Evolutionary conservation across 1,140 invertebrate genomes (phyloP), one percentile per base, ranked within the genome.

Genomic region (Scaptomyza hsui): DNA sequence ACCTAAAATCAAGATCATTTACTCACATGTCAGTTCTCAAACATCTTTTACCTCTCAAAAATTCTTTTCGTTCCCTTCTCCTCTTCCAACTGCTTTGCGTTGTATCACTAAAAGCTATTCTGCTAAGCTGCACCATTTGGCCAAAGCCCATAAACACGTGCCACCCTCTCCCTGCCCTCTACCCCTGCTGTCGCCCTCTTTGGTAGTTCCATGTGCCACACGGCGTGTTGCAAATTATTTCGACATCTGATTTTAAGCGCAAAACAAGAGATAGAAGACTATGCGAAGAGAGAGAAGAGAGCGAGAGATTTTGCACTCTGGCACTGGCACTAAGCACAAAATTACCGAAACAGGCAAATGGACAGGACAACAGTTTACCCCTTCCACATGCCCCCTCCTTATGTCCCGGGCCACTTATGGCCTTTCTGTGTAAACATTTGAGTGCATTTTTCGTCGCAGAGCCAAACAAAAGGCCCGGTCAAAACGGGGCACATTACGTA

Each of bases 221-320:
- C 82, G 78, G 80, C 82, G 81, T 88, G 82, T 85, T 88, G 82
- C 82, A 88, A 88, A 88, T 82, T 88, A 88, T 88, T 88, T 88
- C 83, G 82, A 88, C 82, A 88, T 89, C 83, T 88, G 82, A 88
- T 88, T 88, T 88, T 88, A 88, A 88, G 83, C 82, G 82, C 83
- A 88, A 89, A 88, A 88, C 82, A 88, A 82, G 82, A 89, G 82
- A 88, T 75, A 72, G 72, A 53, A 47, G 39, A 53, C 10, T 12
- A 29, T n/a, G 60, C 29, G 16, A 13, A 45, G 45, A n/a, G 18
- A 19, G 57, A 44, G 35, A 2, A 16, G 32, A 52, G 51, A 55
- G 51, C 59, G 60, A 67, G 77, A 81, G 75, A 71, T 78, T 63
- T 48, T 75, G 26, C 26, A 29, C 26, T 29, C 26, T 29, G 7